phyloP scores from a whole-genome alignment of 2,797 vertebrate genomes.

The Phylloscopus collybita region DNA sequence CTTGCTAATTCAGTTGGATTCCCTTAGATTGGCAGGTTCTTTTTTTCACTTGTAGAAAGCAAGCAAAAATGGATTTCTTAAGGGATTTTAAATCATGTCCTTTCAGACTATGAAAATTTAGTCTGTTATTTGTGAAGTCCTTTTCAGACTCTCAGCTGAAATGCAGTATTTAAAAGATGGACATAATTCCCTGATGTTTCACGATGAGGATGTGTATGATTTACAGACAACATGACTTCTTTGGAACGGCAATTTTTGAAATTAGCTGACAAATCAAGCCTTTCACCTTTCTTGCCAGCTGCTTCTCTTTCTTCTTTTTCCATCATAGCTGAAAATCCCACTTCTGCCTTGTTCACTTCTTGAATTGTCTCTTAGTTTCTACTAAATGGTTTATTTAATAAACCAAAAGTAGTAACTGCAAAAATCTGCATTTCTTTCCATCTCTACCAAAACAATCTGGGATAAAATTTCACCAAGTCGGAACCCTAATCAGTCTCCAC shows the following conservation, averaged over 20 bases:
- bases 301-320: not conserved
- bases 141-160: not conserved
- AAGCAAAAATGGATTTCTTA: not conserved
- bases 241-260: not conserved
- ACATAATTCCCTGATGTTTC: not conserved
- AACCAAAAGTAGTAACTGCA: not conserved
- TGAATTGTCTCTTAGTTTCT: not conserved
- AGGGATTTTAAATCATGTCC: not conserved
- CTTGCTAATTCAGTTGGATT: not conserved
- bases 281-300: not conserved
- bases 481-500: not conserved
- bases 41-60: not conserved
- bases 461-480: not conserved
- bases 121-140: not conserved
- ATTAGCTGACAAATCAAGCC: not conserved
- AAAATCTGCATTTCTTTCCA: not conserved
- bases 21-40: not conserved
- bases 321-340: not conserved
- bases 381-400: not conserved
- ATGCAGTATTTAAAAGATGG: not conserved
- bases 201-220: not conserved
- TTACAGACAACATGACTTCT: not conserved
- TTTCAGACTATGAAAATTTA: not conserved
- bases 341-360: not conserved
- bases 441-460: rapidly evolving